A percentile compares a stretch with the other conserved stretches of the same genome.
Evolutionary conservation across 2,888 invertebrate species (phyloP).

Genomic region (Operophtera brumata): DNA sequence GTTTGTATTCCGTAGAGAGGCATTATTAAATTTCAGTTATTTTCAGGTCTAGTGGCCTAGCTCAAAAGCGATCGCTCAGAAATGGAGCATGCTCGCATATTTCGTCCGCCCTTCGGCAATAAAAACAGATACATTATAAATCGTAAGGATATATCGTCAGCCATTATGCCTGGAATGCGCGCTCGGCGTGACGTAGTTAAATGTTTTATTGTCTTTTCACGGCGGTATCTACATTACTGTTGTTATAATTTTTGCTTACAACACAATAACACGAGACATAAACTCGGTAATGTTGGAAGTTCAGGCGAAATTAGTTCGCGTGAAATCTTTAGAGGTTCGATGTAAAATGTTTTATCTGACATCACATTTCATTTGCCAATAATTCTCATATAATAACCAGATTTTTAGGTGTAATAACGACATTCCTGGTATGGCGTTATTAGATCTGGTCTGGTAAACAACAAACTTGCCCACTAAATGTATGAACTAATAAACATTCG

Average conservation of each 20-base stretch:
- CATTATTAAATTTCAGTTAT: background rate
- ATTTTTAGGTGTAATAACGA: too few relatives aligned
- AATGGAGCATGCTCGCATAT: constrained; percentile 22
- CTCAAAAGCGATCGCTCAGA: constrained; percentile 12
- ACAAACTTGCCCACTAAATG: constrained; percentile 18
- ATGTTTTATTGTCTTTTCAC: constrained; percentile 72
- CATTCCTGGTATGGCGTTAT: background rate
- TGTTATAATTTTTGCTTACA: constrained; percentile 64
- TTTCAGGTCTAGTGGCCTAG: constrained; percentile 6
- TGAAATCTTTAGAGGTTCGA: constrained; percentile 31
- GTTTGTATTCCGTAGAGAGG: background rate
- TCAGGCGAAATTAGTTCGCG: constrained; percentile 42
- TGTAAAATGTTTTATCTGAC: constrained; percentile 25
- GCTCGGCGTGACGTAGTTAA: constrained; percentile 68
- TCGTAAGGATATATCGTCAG: constrained; percentile 67
- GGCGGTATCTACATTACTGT: constrained; percentile 59
- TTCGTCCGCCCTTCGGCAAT: constrained; percentile 62
- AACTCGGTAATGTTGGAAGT: constrained; percentile 44
- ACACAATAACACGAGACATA: constrained; percentile 49
- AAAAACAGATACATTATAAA: constrained; percentile 73
- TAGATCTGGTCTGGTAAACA: background rate
- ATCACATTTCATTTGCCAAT: background rate
- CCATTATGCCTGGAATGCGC: constrained; percentile 60
- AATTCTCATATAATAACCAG: background rate
- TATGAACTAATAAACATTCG: constrained; percentile 31